A percentile compares a stretch with the other conserved stretches of the same genome.
Conservation (phyloP, 2,888 invertebrate species). For the Macroteleia sp. region DNA sequence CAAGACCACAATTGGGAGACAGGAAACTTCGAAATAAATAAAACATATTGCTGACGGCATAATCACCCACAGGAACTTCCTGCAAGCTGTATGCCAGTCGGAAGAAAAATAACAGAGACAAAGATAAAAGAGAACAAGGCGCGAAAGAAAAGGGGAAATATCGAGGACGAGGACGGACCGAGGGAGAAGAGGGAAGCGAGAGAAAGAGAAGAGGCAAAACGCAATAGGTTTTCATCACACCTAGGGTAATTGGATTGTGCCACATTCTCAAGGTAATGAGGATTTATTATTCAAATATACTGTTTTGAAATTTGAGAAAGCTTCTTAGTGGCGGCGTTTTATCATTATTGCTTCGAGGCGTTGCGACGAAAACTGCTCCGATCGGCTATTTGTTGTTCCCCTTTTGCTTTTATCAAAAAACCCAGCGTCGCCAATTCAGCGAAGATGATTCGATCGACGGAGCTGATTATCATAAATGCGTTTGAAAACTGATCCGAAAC, state of each 20-base stretch:
- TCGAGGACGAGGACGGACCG: too few species aligned
- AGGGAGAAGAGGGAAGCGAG: too few species aligned
- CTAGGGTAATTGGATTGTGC: constrained; percentile 77
- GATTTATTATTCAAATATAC: constrained; percentile 75
- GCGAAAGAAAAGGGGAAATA: too few species aligned
- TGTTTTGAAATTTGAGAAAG: constrained; percentile 53
- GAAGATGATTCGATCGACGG: constrained; percentile 19
- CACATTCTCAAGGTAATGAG: constrained; percentile 73
- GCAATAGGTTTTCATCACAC: constrained; percentile 76
- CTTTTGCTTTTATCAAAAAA: background rate
- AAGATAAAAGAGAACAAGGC: constrained; percentile 24
- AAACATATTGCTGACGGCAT: constrained; percentile 67
- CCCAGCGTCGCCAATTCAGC: constrained; percentile 5
- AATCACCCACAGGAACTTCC: constrained; percentile 56
- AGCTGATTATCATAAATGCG: constrained; percentile 40
- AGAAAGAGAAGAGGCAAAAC: constrained; percentile 17
- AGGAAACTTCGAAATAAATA: constrained; percentile 66
- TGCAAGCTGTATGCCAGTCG: constrained; percentile 21
- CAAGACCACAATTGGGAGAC: constrained; percentile 55
- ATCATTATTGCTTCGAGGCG: constrained; percentile 14
- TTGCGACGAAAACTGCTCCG: constrained; percentile 4
- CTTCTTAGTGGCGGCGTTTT: constrained; percentile 19
- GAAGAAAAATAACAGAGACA: constrained; percentile 54
- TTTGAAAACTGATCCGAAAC: constrained; percentile 32
- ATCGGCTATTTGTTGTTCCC: constrained; percentile 14